Evolutionary conservation across 2,113 vertebrate species (phyloP).

Genomic region (Tautogolabrus adspersus): DNA sequence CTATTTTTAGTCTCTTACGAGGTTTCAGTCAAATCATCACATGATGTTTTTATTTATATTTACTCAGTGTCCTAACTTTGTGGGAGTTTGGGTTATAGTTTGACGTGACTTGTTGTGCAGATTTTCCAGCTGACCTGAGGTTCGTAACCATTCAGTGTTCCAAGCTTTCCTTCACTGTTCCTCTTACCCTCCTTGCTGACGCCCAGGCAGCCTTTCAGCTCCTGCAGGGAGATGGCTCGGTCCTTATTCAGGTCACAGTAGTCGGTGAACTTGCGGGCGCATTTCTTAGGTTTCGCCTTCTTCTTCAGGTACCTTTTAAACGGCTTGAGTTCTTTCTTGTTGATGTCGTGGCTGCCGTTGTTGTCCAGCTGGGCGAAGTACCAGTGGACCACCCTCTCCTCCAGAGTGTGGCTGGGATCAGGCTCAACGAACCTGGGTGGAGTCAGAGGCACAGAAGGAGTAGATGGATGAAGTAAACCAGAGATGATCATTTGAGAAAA

Average conservation of each 20-base stretch:
- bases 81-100: no score
- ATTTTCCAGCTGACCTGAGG: slow-evolving; percentile 1
- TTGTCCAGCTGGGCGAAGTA: slow-evolving; percentile 97
- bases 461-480: not conserved
- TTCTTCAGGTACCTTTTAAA: slow-evolving; percentile 98
- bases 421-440: slow-evolving; percentile 92
- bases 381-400: slow-evolving; percentile 97
- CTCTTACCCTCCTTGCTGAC: slow-evolving; percentile 93
- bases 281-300: slow-evolving; percentile 99
- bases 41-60: no score
- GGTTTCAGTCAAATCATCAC: no score
- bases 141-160: not conserved
- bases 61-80: no score
- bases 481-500: not conserved
- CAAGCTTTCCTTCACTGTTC: not conserved
- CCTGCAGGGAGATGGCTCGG: slow-evolving; percentile 92
- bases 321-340: slow-evolving; percentile 96
- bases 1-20: no score
- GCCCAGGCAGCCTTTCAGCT: slow-evolving; percentile 97
- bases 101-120: not conserved
- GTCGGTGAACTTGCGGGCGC: slow-evolving; percentile 94
- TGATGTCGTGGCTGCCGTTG: slow-evolving; percentile 94
- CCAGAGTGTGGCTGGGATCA: slow-evolving; percentile 95
- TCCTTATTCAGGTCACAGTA: slow-evolving; percentile 99
- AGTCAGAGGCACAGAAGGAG: not conserved